These are phyloP conservation scores for Alentia gelatinosa DNA, from an alignment of 2,888 invertebrate species.

Conservation along the genomic window DNA sequence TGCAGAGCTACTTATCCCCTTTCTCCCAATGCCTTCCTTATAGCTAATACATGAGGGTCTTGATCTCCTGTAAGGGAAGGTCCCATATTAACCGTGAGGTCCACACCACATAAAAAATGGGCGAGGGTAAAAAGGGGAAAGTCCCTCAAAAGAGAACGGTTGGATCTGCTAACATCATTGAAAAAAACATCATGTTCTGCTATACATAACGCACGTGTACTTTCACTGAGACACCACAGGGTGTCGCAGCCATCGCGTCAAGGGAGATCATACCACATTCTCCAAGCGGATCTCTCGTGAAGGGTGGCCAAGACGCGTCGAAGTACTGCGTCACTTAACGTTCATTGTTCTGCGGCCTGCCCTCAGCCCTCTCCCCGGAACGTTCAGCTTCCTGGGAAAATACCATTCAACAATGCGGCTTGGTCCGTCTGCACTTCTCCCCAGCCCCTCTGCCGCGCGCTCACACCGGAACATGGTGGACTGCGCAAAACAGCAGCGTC, in stretches of 20 bases:
- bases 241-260: background rate
- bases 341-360: background rate
- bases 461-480: background rate
- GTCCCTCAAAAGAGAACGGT: no score
- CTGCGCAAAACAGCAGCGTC: background rate
- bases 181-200: no score
- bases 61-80: no score
- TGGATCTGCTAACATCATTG: no score
- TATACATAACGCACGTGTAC: no score
- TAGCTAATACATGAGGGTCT: no score
- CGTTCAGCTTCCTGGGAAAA: constrained; percentile 7
- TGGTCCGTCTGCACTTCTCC: background rate
- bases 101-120: no score
- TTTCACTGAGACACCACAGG: background rate
- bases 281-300: background rate
- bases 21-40: no score
- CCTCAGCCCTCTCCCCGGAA: background rate
- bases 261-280: background rate
- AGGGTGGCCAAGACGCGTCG: background rate
- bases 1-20: no score
- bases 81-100: no score
- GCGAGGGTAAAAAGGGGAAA: no score
- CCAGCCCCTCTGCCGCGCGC: background rate
- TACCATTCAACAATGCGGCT: background rate
- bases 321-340: background rate